Base-by-base conservation (phyloP, 1,140 invertebrate species). In the Drosophila ohnishii region DNA sequence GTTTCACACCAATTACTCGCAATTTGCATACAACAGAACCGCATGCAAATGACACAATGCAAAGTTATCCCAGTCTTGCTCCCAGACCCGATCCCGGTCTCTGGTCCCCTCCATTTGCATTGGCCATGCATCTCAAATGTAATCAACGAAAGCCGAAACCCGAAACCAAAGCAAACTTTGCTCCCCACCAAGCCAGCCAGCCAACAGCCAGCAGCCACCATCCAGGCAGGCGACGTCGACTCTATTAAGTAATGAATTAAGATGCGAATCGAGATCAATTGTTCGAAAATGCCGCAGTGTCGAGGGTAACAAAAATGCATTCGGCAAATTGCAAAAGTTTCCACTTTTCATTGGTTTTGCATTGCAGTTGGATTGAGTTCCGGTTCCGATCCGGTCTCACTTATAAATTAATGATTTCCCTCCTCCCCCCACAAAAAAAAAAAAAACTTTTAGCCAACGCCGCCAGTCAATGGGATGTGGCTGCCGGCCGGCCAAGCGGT, bases 1-100 rank as follows among this genome's bases (percentile, higher is more conserved):
- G 80, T 88, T 86, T 86, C 83, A 86, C 83, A 88, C 83, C 83
- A 86, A 86, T 86, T 86, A 86, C 83, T 87, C 86, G 80, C 79
- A 69, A 86, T 86, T 88, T 86, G 84, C 83, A 86, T 86, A 74
- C 63, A 82, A 78, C 82, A 83, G 75, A 78, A 74, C 79, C 84
- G 80, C 83, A 86, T 86, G 83, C 83, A 87, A 86, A 86, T 86
- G 83, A 83, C 85, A 63, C 80, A 80, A 79, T 86, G 83, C 75
- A 78, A 74, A 85, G 78, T 78, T 72, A 39, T 75, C 56, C 48
- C 48, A 35, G 64, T 51, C 57, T 37, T 39, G 32, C 22, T 37
- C 51, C 56, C 50, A 14, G 25, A 32, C 47, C 55, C 45, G 19
- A 30, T 32, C 40, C 16, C 56, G 13, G 39, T 22, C 44, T 14